Evolutionary conservation across 2,797 vertebrate genomes (phyloP).

Genomic region (Sphenodon punctatus): DNA sequence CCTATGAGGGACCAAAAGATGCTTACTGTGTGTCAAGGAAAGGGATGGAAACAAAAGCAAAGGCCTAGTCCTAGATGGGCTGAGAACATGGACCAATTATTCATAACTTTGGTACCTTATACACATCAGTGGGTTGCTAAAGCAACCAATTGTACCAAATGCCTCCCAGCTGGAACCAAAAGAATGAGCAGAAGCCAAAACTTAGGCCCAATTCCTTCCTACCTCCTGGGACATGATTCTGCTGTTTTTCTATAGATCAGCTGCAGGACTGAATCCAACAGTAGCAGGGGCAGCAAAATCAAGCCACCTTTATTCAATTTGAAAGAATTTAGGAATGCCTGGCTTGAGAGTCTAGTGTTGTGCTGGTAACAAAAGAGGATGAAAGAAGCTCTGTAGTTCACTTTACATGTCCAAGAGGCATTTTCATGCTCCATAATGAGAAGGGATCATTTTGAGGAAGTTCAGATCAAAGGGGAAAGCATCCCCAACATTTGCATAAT

Average conservation of each 20-base stretch:
- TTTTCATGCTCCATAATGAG: slow-evolving; percentile 41
- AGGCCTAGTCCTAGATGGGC: no score
- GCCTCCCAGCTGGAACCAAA: neutral
- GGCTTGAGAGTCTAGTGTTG: neutral
- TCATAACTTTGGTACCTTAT: no score
- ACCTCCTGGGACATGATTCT: neutral
- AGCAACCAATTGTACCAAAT: no score
- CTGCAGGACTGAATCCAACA: neutral
- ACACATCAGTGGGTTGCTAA: no score
- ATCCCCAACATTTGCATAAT: slow-evolving; percentile 14
- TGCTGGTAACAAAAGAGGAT: slow-evolving; percentile 40
- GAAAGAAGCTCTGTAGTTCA: slow-evolving; percentile 27
- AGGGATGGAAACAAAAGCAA: no score
- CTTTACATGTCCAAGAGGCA: slow-evolving; percentile 38
- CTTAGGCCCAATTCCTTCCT: neutral
- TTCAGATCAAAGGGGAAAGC: slow-evolving; percentile 47
- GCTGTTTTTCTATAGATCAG: neutral
- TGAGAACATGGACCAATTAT: no score
- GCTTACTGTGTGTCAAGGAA: no score
- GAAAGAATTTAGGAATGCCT: slow-evolving; percentile 12
- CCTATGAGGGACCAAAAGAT: neutral
- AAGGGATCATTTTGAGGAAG: slow-evolving; percentile 43
- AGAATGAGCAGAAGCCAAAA: neutral
- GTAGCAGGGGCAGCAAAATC: neutral
- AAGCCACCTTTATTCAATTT: neutral